These are phyloP conservation scores for Triplophysa tibetana DNA, from an alignment of 2,113 vertebrate species.

Conservation along the genomic window DNA sequence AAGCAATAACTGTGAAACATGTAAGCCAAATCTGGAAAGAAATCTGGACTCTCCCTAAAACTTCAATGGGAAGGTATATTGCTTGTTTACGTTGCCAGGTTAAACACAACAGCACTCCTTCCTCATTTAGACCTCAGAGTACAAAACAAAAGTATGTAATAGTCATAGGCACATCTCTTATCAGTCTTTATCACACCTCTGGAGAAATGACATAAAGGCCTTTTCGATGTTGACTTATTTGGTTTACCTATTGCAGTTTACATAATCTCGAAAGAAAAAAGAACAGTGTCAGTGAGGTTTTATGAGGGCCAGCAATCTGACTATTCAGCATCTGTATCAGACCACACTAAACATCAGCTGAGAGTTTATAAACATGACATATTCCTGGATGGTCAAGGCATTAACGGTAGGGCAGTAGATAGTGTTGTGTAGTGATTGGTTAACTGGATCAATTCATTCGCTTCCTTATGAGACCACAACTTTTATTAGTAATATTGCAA, in stretches of 20 bases:
- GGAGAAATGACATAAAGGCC: conserved; percentile 10
- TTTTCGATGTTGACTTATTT: background rate
- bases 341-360: background rate
- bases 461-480: background rate
- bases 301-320: background rate
- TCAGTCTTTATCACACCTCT: background rate
- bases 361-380: conserved; percentile 3
- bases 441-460: background rate
- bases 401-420: background rate
- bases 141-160: conserved; percentile 20
- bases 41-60: background rate
- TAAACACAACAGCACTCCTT: conserved; percentile 15
- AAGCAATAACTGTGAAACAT: background rate
- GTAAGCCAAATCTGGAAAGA: background rate
- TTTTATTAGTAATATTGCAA: background rate
- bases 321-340: conserved; percentile 21
- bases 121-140: conserved; percentile 9
- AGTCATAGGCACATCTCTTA: background rate
- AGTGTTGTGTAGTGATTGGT: too few relatives aligned
- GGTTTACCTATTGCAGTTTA: background rate
- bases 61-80: background rate
- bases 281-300: conserved; percentile 15
- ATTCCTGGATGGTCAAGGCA: too few relatives aligned
- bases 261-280: background rate
- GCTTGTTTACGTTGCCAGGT: background rate